These are phyloP conservation scores for Darevskia nairensis DNA, from an alignment of 2,797 vertebrate genomes.

Conservation along the genomic window DNA sequence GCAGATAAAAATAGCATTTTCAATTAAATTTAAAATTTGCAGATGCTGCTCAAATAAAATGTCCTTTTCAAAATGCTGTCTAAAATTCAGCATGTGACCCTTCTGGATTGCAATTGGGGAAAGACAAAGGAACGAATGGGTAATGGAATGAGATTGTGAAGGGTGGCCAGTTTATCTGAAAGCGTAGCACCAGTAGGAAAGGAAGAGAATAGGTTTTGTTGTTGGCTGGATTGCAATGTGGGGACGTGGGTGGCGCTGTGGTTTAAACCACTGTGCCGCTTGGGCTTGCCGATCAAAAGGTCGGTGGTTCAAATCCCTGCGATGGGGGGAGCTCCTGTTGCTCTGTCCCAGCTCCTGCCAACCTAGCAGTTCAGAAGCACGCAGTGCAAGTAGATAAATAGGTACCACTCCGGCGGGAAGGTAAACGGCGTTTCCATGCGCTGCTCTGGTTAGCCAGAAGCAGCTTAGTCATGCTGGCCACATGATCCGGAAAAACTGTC, in stretches of 20 bases:
- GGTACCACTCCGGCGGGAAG: too few species aligned
- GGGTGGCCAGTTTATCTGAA: neutral
- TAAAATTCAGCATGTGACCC: neutral
- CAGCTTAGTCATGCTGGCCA: too few species aligned
- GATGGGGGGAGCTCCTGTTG: too few species aligned
- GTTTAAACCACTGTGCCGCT: too few species aligned
- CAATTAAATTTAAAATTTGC: slow-evolving; percentile 1
- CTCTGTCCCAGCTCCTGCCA: too few species aligned
- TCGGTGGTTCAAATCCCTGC: rapidly evolving
- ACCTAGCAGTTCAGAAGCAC: too few species aligned
- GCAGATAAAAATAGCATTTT: slow-evolving; percentile 26
- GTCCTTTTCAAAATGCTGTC: neutral
- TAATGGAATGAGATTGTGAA: neutral
- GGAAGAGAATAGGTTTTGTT: neutral
- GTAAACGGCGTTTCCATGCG: too few species aligned
- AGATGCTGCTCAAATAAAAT: neutral
- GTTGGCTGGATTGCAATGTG: neutral
- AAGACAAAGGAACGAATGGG: neutral
- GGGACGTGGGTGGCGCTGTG: too few species aligned
- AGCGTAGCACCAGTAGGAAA: neutral
- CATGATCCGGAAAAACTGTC: too few species aligned
- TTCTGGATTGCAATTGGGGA: neutral
- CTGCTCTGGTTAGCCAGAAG: too few species aligned
- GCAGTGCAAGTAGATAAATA: too few species aligned
- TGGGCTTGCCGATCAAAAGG: too few species aligned